Evolutionary conservation across 2,113 vertebrate species (phyloP), one percentile per base, ranked within the genome.

Genomic region (Collichthys lucidus): DNA sequence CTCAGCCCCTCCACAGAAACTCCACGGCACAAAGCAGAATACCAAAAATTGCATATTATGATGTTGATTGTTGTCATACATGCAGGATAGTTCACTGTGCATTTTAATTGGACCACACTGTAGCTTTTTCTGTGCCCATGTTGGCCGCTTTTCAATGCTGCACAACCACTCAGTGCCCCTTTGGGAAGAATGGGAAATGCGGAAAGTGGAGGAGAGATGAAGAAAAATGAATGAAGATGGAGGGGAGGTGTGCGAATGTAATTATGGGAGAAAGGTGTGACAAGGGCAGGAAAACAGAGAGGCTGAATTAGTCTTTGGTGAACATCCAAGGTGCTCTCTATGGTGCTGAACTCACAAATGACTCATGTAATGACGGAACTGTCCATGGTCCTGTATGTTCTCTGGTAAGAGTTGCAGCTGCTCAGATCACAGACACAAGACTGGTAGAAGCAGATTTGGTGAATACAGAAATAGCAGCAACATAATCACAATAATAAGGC

Each of bases 201-300:
- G 5, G 52, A 69, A 71, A 86, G 79, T 70, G 16, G 29, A 61
- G 49, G 26, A 52, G 75, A 83, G 74, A 79, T 29, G 53, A 35
- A 66, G 47, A 83, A 66, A 82, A 88, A 80, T 83, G 84, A 85
- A 89, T 85, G 74, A 82, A 77, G 85, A 90, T 59, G 82, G 75
- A 76, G 76, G 61, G 53, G 78, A 82, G 82, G 71, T 63, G 71
- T 85, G 84, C 83, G 68, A 85, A 82, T 82, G 74, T 84, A 90
- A 89, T 91, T 88, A 88, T 76, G 42, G 80, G 85, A 87, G 66
- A 49, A 77, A 78, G 69, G 59, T 69, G 74, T 63, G 77, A 86
- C 75, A 80, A 64, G 68, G 70, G 65, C 14, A 4, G 68, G 61
- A 66, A 57, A 42, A 64, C 62, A 83, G 55, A 69, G 71, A 49